Evolutionary conservation across 2,113 vertebrate genomes (phyloP).

Genomic region (Chitala chitala): DNA sequence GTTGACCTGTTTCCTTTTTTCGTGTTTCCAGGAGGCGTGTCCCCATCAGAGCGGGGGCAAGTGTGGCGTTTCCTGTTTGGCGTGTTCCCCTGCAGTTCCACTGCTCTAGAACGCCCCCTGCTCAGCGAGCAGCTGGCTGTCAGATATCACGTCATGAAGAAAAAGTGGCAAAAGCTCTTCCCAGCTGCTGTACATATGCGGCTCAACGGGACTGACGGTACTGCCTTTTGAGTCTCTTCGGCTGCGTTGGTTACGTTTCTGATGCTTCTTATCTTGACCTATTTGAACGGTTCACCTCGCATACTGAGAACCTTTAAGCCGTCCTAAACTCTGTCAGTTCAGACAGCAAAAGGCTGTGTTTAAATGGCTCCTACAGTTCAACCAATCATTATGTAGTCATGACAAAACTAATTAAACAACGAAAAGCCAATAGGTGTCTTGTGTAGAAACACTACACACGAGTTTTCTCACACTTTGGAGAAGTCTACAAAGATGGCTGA

Average conservation of each 20-base stretch:
- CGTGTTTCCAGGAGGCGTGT: conserved; percentile 49
- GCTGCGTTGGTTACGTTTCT: not conserved
- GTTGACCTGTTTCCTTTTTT: not conserved
- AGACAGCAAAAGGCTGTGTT: too few relatives aligned
- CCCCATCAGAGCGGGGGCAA: conserved; percentile 53
- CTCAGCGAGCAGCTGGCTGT: conserved; percentile 59
- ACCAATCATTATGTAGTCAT: too few relatives aligned
- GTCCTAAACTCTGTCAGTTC: too few relatives aligned
- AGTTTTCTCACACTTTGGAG: too few relatives aligned
- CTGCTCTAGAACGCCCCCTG: conserved; percentile 59
- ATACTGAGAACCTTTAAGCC: too few relatives aligned
- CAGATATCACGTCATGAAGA: conserved; percentile 65
- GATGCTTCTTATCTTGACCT: too few relatives aligned
- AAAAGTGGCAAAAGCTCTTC: conserved; percentile 63
- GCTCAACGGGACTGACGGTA: conserved; percentile 68
- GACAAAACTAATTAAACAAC: too few relatives aligned
- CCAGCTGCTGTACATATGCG: conserved; percentile 49
- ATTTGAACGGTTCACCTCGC: too few relatives aligned
- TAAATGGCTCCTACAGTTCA: too few relatives aligned
- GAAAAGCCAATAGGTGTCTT: too few relatives aligned
- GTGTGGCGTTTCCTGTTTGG: conserved; percentile 70
- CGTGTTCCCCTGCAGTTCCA: conserved; percentile 68
- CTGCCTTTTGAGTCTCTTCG: not conserved
- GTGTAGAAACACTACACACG: too few relatives aligned
- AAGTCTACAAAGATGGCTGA: too few relatives aligned